These are phyloP conservation scores for Drosophila longiperda DNA, from an alignment of 2,888 invertebrate species.

Conservation along the genomic window DNA sequence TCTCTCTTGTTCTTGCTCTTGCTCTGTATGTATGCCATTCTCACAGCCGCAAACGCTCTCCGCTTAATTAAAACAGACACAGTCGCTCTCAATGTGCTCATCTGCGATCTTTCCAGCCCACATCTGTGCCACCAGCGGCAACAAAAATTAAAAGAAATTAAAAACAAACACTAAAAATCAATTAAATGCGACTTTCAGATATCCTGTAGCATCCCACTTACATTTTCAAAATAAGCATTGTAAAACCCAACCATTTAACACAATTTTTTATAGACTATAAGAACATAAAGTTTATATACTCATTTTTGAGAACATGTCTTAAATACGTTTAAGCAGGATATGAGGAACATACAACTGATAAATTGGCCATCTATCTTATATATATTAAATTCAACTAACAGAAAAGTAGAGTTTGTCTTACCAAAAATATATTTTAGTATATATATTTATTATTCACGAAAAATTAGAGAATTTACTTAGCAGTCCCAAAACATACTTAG, in stretches of 20 bases:
- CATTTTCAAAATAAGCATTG: neutral
- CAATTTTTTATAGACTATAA: neutral
- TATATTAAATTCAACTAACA: neutral
- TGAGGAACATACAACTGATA: neutral
- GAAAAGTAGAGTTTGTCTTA: neutral
- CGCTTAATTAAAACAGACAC: slow-evolving; percentile 77
- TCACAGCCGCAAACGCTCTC: slow-evolving; percentile 48
- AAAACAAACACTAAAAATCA: slow-evolving; percentile 46
- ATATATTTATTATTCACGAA: neutral
- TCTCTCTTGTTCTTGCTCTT: slow-evolving; percentile 13
- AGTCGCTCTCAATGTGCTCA: slow-evolving; percentile 63
- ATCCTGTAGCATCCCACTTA: slow-evolving; percentile 22
- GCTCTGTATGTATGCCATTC: slow-evolving; percentile 2
- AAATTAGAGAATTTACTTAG: neutral
- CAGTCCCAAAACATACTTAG: neutral
- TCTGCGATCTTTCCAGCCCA: slow-evolving; percentile 66
- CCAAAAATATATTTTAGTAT: neutral
- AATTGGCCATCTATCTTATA: neutral
- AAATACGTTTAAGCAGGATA: neutral
- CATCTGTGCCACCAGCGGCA: slow-evolving; percentile 60
- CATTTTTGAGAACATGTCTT: neutral
- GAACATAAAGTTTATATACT: neutral
- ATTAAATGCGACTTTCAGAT: slow-evolving; percentile 8
- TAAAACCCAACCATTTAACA: neutral
- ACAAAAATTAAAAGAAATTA: slow-evolving; percentile 76